Conservation (phyloP, 2,113 vertebrate genomes). For the Sapayoa aenigma region DNA sequence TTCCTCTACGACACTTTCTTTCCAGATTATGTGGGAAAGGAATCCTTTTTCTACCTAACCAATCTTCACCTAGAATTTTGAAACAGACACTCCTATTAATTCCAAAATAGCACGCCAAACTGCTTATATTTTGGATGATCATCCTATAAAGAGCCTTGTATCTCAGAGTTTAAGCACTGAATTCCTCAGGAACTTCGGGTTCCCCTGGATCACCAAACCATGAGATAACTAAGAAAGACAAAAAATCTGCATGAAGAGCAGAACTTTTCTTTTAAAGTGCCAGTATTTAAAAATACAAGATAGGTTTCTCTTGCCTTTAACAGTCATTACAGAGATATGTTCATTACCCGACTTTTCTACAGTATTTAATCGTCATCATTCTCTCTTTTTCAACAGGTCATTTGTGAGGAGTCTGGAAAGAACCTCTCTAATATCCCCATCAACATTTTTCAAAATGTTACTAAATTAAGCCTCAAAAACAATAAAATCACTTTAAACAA, state of each 20-base stretch:
- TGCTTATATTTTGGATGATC: background rate
- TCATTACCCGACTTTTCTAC: background rate
- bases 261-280: background rate
- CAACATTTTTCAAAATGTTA: constrained; percentile 36
- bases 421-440: constrained; percentile 66
- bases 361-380: background rate
- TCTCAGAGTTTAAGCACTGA: background rate
- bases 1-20: background rate
- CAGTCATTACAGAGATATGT: background rate
- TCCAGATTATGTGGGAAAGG: background rate
- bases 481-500: constrained; percentile 69
- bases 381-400: constrained; percentile 65
- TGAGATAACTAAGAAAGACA: background rate
- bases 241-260: background rate
- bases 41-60: background rate
- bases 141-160: background rate
- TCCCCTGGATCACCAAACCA: background rate
- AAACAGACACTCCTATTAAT: background rate
- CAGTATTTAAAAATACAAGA: background rate
- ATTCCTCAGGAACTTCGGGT: background rate
- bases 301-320: background rate
- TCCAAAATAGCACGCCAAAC: background rate
- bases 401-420: constrained; percentile 48
- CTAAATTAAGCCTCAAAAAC: constrained; percentile 70
- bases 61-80: background rate